Conservation (phyloP, 2,888 invertebrate genomes). For the Drosophila atripex region DNA sequence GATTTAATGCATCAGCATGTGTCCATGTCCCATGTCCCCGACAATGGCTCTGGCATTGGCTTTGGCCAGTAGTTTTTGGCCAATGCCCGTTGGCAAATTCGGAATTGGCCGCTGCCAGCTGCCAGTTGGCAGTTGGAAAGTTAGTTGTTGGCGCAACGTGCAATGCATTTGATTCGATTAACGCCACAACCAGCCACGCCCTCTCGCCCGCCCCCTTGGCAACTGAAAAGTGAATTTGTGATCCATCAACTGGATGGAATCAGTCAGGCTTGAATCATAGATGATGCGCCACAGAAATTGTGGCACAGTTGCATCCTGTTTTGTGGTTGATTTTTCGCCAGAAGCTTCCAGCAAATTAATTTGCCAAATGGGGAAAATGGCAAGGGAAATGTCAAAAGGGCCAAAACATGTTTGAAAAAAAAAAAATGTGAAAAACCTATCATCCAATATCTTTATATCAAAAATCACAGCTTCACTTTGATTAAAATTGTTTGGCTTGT, state of each 20-base stretch:
- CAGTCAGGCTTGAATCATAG: slow-evolving; percentile 19
- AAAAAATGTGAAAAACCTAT: too few relatives aligned
- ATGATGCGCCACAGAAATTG: slow-evolving; percentile 15
- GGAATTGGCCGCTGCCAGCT: not conserved
- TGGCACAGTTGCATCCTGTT: slow-evolving; percentile 8
- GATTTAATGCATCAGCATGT: slow-evolving; percentile 23
- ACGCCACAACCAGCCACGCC: slow-evolving; percentile 15
- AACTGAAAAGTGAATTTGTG: slow-evolving; percentile 1
- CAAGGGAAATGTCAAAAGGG: not conserved
- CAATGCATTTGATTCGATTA: slow-evolving; percentile 49
- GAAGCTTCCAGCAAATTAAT: slow-evolving; percentile 23
- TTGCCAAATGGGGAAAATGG: slow-evolving; percentile 21
- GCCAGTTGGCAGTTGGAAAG: not conserved
- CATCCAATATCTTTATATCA: not conserved
- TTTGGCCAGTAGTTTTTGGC: slow-evolving; percentile 15
- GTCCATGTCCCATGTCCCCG: slow-evolving; percentile 11
- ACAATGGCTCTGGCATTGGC: slow-evolving; percentile 44
- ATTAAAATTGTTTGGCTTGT: slow-evolving; percentile 23
- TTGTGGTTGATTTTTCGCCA: slow-evolving; percentile 3
- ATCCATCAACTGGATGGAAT: slow-evolving; percentile 18
- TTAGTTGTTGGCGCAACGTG: slow-evolving; percentile 42
- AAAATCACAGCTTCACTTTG: slow-evolving; percentile 24
- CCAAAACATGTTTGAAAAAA: too few relatives aligned
- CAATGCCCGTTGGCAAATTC: not conserved
- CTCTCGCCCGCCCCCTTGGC: not conserved